These are phyloP conservation scores for Marisa cornuarietis DNA, from an alignment of 1,140 invertebrate species.

Conservation along the genomic window DNA sequence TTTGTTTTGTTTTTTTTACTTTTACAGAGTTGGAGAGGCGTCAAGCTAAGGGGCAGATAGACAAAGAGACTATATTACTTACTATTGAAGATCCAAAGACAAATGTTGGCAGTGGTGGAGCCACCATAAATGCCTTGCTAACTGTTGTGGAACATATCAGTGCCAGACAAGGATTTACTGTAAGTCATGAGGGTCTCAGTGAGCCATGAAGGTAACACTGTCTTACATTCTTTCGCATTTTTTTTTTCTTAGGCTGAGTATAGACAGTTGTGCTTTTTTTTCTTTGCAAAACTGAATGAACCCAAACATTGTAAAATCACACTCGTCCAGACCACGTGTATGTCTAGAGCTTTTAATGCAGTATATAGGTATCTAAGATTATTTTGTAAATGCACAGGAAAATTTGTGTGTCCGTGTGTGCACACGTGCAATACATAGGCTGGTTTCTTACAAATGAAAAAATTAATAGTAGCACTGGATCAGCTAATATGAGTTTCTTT, in stretches of 20 bases:
- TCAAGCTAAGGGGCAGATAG: conserved; percentile 62
- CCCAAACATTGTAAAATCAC: too few species aligned
- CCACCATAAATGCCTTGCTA: conserved; percentile 70
- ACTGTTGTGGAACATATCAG: conserved; percentile 68
- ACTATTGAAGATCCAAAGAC: conserved; percentile 66
- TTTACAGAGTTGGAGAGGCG: conserved; percentile 60
- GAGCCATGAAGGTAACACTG: too few species aligned
- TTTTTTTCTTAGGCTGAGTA: too few species aligned
- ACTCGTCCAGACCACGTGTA: too few species aligned
- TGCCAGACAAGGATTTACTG: conserved; percentile 63
- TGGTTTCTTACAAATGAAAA: too few species aligned
- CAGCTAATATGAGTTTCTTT: background rate
- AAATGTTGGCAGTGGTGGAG: conserved; percentile 69
- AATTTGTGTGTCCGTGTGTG: background rate
- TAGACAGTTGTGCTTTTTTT: too few species aligned
- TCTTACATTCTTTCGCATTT: too few species aligned
- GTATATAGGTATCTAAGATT: too few species aligned
- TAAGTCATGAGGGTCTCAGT: conserved; percentile 42
- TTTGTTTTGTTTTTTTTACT: background rate
- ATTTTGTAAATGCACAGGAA: too few species aligned
- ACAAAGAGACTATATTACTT: conserved; percentile 58
- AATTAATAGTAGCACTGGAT: background rate
- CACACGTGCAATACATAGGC: background rate
- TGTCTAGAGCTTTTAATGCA: too few species aligned
- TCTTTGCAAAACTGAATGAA: too few species aligned